These are phyloP conservation scores for Tuta absoluta DNA, from an alignment of 2,888 invertebrate species.

Conservation along the genomic window DNA sequence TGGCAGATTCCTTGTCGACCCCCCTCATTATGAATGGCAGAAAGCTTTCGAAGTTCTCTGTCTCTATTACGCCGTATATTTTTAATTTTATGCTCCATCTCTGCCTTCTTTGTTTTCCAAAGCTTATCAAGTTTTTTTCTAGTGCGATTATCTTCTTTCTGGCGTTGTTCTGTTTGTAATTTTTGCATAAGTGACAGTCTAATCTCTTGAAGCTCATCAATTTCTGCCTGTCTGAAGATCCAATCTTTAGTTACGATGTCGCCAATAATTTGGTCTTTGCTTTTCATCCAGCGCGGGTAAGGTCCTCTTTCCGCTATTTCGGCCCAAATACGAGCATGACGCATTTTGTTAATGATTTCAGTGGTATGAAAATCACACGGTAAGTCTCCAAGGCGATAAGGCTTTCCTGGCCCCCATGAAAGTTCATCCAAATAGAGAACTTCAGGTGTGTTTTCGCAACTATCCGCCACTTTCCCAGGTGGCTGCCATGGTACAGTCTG, in stretches of 20 bases:
- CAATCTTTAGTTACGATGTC: slow-evolving; percentile 92
- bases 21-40: slow-evolving; percentile 52
- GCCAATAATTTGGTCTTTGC: slow-evolving; percentile 84
- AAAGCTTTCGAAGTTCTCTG: slow-evolving; percentile 69
- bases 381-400: slow-evolving; percentile 64
- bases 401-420: slow-evolving; percentile 78
- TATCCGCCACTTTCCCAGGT: slow-evolving; percentile 51
- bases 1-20: slow-evolving; percentile 49
- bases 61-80: slow-evolving; percentile 78
- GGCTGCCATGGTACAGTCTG: slow-evolving; percentile 91
- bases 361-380: slow-evolving; percentile 75
- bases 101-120: slow-evolving; percentile 74
- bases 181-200: slow-evolving; percentile 86
- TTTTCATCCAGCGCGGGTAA: slow-evolving; percentile 76
- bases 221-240: slow-evolving; percentile 90
- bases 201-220: slow-evolving; percentile 85
- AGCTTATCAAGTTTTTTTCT: slow-evolving; percentile 75
- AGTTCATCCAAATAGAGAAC: slow-evolving; percentile 83
- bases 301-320: slow-evolving; percentile 56
- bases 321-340: slow-evolving; percentile 68
- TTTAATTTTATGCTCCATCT: slow-evolving; percentile 79
- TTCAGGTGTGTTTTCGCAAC: slow-evolving; percentile 80
- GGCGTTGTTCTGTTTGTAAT: slow-evolving; percentile 79
- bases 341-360: slow-evolving; percentile 74
- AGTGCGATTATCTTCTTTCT: slow-evolving; percentile 62